Evolutionary conservation across 2,888 invertebrate species (phyloP).

Genomic region (Gymnocheta viridis): DNA sequence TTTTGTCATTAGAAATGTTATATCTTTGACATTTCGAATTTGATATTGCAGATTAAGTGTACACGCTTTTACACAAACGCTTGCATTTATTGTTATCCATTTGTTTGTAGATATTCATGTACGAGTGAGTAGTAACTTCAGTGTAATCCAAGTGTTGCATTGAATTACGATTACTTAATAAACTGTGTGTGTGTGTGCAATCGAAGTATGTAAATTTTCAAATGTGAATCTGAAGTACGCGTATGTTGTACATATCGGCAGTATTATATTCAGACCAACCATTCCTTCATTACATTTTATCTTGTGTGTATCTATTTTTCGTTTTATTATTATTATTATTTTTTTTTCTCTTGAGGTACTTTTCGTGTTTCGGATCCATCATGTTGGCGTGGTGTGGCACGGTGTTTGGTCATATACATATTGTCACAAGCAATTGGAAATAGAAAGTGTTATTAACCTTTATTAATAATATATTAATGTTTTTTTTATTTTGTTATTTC

Average conservation of each 20-base stretch:
- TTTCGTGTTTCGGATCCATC: conserved; percentile 31
- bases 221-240: not conserved
- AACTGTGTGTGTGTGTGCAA: not conserved
- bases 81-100: not conserved
- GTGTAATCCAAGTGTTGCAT: conserved; percentile 25
- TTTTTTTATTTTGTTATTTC: not conserved
- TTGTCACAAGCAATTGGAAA: conserved; percentile 41
- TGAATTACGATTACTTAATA: conserved; percentile 56
- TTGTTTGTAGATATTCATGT: not conserved
- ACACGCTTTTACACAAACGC: not conserved
- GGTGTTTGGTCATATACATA: conserved; percentile 26
- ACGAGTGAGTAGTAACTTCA: not conserved
- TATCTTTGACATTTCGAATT: conserved; percentile 34
- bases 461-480: conserved; percentile 31
- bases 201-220: conserved; percentile 21
- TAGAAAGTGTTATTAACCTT: conserved; percentile 68
- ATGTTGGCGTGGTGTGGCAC: conserved; percentile 10
- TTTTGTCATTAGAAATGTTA: conserved; percentile 28
- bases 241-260: not conserved
- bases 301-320: not conserved
- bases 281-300: conserved; percentile 3
- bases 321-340: not conserved
- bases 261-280: conserved; percentile 6
- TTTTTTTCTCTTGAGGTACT: conserved; percentile 4
- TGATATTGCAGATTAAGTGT: conserved; percentile 27